Base-by-base conservation (phyloP, 2,113 vertebrate species). In the Sander vitreus region DNA sequence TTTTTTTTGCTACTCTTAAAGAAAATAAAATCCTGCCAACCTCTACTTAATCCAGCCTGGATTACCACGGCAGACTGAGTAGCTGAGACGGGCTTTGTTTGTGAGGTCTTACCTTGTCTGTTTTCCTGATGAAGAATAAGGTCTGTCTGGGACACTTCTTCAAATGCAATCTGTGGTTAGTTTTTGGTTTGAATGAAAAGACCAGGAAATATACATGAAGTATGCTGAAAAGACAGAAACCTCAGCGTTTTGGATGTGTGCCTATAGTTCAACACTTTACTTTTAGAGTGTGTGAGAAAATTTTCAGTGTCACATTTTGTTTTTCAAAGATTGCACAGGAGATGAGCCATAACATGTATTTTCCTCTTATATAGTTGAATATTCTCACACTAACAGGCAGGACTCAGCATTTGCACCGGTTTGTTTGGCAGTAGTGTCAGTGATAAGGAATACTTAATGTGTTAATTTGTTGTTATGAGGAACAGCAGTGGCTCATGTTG, bases 21-120 rank as follows among this genome's bases (percentile, higher is more conserved):
- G 58, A 81, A 79, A 91, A 86, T 60, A 78, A 71, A 74, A 71
- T 78, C 73, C 58, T 76, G 60, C 74, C 75, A 83, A 57, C n/a
- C 21, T 71, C 63, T 72, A 33, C 69, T 39, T 48, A 85, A 83
- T 62, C 69, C 81, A 50, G 50, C 55, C 43, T 67, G 73, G 64
- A 81, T 84, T 78, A 68, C 23, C 25, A n/a, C 54, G 30, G 55
- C 81, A 78, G 81, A 76, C 50, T 39, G 47, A 82, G 50, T 68
- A 68, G 75, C 50, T 50, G 50, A 80, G 66, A 53, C 15, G 73
- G 73, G 73, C 65, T 78, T 78, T 85, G 45, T 83, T 80, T 62
- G 57, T 51, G 55, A 57, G 58, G 76, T 79, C 67, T 89, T 66
- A 89, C 73, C 73, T 23, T 72, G 73, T 80, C 75, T 19, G 8